Base-by-base conservation (phyloP, 2,113 vertebrate genomes). In the Gymnocephalus cernua region DNA sequence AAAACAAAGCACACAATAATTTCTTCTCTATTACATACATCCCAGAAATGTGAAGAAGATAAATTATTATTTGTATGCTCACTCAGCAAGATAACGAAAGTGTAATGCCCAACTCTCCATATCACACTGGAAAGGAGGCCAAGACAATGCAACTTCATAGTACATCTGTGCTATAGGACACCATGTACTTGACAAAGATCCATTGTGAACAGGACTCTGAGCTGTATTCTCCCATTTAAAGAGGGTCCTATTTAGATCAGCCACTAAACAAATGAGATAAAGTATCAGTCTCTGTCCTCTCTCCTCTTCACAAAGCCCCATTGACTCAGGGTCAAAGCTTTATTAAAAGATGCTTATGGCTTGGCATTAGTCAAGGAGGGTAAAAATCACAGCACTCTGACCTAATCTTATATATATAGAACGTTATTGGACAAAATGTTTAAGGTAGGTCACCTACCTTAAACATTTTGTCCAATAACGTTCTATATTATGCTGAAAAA, bases 111-210 rank as follows among this genome's bases (percentile, higher is more conserved):
- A 38, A 50, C 67, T 66, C n/a, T n/a, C 16, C 29, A 11, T 25
- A 47, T 61, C 64, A 57, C 41, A 19, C n/a, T 59, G 58, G 76
- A 71, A 74, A 57, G 67, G 19, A 74, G 64, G 48, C 45, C 47
- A 2, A 6, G n/a, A 64, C 59, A 45, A 65, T 27, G 65, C 63
- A 19, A 80, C 69, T 79, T 45, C 29, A 61, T 1, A 66, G 48
- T 58, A 53, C 74, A 66, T 82, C 14, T 71, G 69, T 74, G 88
- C 82, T 75, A 78, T 6, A 79, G 63, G 65, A 87, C 83, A 85
- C 78, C 62, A 35, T 51, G 63, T 19, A n/a, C 38, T 8, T 15
- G 19, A 90, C 87, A 91, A 90, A 86, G 82, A 53, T 70, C 63
- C 69, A 80, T 81, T 89, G 90, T 90, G 81, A 81, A 44, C 15